These are phyloP conservation scores for Rhynchotus rufescens DNA, from an alignment of 2,797 vertebrate genomes.

Conservation along the genomic window DNA sequence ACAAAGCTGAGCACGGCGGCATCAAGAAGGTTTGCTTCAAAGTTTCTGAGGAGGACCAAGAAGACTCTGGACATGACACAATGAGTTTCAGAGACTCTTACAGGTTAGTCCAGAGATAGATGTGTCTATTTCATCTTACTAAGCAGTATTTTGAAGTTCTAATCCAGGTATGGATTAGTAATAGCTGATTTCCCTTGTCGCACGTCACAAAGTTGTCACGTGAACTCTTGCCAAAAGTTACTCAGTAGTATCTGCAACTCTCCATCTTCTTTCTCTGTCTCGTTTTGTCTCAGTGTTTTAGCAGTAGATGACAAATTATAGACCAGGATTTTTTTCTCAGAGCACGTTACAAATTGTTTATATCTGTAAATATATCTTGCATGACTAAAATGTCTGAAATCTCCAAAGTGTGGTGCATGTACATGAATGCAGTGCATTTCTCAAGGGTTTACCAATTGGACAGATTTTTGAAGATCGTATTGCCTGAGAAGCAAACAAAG, in stretches of 20 bases:
- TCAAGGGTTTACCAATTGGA: neutral
- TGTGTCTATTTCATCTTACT: neutral
- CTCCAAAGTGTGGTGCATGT: neutral
- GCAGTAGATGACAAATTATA: neutral
- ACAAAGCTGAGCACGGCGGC: conserved; percentile 89
- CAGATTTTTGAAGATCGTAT: neutral
- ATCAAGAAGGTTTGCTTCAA: conserved; percentile 97
- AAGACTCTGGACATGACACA: conserved; percentile 97
- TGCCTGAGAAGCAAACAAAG: neutral
- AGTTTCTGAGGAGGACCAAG: conserved; percentile 97
- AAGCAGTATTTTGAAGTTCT: neutral
- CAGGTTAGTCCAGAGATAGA: conserved; percentile 83
- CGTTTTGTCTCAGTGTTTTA: neutral
- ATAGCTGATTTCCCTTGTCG: neutral
- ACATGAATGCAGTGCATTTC: neutral
- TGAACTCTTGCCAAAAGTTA: neutral
- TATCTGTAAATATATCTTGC: neutral
- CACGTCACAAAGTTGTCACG: neutral
- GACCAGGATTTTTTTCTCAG: neutral
- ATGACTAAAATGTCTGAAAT: neutral
- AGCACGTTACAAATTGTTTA: neutral
- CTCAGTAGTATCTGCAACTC: neutral
- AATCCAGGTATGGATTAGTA: neutral
- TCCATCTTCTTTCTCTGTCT: neutral
- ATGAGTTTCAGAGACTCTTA: conserved; percentile 99